Conservation (phyloP, 35 echinoderm and acorn worm species). For the Apostichopus japonicus region DNA sequence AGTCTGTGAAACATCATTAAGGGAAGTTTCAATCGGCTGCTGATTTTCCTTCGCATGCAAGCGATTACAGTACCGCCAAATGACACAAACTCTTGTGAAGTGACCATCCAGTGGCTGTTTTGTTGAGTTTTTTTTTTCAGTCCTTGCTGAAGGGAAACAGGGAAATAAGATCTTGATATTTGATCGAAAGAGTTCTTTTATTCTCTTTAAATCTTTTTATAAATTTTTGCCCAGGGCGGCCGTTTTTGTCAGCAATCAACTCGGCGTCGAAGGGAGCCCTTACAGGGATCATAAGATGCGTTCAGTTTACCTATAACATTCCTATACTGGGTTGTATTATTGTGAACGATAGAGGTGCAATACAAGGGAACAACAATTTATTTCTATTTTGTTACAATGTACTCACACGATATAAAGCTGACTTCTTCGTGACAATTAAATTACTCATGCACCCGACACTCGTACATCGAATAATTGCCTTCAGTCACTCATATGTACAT, state of each 20-base stretch:
- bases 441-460: no score
- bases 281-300: neutral
- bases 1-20: neutral
- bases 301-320: neutral
- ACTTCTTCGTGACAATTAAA: no score
- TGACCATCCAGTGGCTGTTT: neutral
- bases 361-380: neutral
- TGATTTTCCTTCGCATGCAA: neutral
- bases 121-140: neutral
- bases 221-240: neutral
- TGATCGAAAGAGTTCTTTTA: neutral
- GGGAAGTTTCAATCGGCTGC: neutral
- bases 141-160: neutral
- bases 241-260: neutral
- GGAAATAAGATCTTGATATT: neutral
- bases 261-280: neutral
- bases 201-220: neutral
- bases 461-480: no score
- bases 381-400: neutral
- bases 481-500: no score
- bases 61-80: neutral
- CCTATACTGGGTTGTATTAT: neutral
- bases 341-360: neutral
- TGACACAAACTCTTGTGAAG: neutral
- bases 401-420: no score